These are phyloP conservation scores for Drosophila micromelanica DNA, from an alignment of 1,140 invertebrate species.

Conservation along the genomic window DNA sequence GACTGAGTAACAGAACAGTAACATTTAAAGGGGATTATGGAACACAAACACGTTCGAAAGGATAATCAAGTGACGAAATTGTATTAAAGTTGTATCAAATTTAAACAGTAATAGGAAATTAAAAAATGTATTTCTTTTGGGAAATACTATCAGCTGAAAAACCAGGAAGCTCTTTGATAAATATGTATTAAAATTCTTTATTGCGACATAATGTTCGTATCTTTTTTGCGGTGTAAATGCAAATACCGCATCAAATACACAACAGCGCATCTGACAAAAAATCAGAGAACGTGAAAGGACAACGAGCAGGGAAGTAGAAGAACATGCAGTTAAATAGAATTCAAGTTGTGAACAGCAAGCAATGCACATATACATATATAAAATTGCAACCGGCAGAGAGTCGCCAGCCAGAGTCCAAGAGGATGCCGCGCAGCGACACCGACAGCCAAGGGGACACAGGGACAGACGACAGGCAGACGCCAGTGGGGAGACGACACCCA, in stretches of 20 bases:
- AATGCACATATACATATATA: constrained; percentile 43
- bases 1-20: no score
- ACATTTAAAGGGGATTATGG: no score
- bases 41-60: no score
- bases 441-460: constrained; percentile 13
- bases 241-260: constrained; percentile 61
- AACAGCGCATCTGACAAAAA: constrained; percentile 50
- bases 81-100: no score
- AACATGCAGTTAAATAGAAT: constrained; percentile 65
- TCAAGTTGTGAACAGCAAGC: constrained; percentile 66
- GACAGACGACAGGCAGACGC: constrained; percentile 64
- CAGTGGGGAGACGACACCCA: constrained; percentile 41
- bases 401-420: constrained; percentile 59
- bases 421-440: constrained; percentile 35
- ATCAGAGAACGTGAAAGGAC: constrained; percentile 35
- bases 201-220: constrained; percentile 60
- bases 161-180: no score
- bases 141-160: no score
- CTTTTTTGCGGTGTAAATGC: constrained; percentile 63
- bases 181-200: constrained; percentile 54
- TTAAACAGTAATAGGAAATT: no score
- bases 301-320: constrained; percentile 12
- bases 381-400: constrained; percentile 48
- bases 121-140: no score
- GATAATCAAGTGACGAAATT: no score